These are phyloP conservation scores for Capitella teleta DNA, from an alignment of 1,140 invertebrate genomes.

Conservation along the genomic window DNA sequence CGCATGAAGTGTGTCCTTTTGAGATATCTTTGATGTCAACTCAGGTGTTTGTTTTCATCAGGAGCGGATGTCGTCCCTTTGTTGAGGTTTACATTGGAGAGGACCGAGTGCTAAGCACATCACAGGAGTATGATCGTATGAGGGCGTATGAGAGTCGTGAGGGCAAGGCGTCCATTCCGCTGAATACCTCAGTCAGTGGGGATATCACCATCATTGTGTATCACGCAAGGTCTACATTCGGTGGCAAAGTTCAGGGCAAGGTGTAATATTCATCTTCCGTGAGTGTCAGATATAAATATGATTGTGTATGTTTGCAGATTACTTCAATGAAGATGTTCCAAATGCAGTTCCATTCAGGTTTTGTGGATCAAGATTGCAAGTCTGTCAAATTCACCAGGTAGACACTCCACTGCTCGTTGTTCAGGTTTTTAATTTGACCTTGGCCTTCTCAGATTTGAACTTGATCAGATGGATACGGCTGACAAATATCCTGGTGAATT, in stretches of 20 bases:
- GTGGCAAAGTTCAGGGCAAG: slow-evolving; percentile 63
- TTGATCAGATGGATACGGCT: slow-evolving; percentile 64
- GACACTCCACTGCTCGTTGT: no score
- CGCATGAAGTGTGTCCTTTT: slow-evolving; percentile 57
- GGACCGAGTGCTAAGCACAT: slow-evolving; percentile 66
- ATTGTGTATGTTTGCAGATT: slow-evolving; percentile 33
- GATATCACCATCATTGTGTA: slow-evolving; percentile 71
- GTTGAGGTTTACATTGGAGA: slow-evolving; percentile 84
- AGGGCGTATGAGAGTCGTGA: slow-evolving; percentile 30
- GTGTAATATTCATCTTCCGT: no score
- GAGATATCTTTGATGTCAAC: background rate
- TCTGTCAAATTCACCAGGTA: slow-evolving; percentile 61
- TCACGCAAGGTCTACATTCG: slow-evolving; percentile 74
- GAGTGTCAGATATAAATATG: no score
- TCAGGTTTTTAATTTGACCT: no score
- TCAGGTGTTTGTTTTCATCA: slow-evolving; percentile 28
- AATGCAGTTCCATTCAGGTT: slow-evolving; percentile 79
- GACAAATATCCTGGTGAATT: slow-evolving; percentile 75
- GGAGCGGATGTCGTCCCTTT: slow-evolving; percentile 86
- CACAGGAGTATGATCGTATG: slow-evolving; percentile 80
- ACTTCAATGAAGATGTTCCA: slow-evolving; percentile 80
- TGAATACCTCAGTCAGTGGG: slow-evolving; percentile 59
- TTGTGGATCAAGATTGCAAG: slow-evolving; percentile 61
- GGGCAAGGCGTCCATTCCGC: slow-evolving; percentile 28
- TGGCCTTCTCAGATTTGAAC: slow-evolving; percentile 51